These are phyloP conservation scores for Enteromius treurensis DNA, from an alignment of 2,797 vertebrate species.

Conservation along the genomic window DNA sequence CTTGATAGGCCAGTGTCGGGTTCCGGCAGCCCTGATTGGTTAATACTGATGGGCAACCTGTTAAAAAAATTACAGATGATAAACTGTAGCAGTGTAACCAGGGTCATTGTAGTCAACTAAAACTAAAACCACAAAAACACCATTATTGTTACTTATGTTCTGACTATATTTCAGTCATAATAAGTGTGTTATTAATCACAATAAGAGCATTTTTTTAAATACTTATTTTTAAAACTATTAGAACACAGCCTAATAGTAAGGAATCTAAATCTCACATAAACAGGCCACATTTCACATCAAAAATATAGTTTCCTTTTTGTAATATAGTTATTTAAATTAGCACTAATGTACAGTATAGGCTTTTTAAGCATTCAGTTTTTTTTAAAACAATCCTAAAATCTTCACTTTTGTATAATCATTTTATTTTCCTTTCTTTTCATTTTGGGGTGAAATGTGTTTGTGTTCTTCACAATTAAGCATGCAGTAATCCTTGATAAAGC, in stretches of 20 bases:
- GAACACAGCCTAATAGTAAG: neutral
- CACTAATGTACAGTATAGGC: neutral
- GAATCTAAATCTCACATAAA: neutral
- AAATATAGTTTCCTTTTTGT: neutral
- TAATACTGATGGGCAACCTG: conserved; percentile 50
- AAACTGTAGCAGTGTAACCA: neutral
- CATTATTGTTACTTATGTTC: too few relatives aligned
- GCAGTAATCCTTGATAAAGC: neutral
- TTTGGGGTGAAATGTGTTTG: neutral
- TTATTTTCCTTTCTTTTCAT: conserved; percentile 3
- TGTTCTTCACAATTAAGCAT: conserved; percentile 24
- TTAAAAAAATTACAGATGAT: conserved; percentile 2
- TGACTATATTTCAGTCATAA: too few relatives aligned
- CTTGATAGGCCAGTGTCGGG: conserved; percentile 85
- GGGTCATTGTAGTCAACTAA: neutral
- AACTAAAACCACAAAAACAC: neutral
- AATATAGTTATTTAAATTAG: neutral
- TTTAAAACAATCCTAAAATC: neutral
- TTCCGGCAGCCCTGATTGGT: conserved; percentile 77
- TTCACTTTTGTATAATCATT: neutral
- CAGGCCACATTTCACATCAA: neutral
- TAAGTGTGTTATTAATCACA: too few relatives aligned
- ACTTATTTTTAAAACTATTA: too few relatives aligned
- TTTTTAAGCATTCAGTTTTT: neutral
- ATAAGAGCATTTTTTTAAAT: too few relatives aligned